Conservation (phyloP, 2,113 vertebrate species). For the Prionailurus bengalensis region DNA sequence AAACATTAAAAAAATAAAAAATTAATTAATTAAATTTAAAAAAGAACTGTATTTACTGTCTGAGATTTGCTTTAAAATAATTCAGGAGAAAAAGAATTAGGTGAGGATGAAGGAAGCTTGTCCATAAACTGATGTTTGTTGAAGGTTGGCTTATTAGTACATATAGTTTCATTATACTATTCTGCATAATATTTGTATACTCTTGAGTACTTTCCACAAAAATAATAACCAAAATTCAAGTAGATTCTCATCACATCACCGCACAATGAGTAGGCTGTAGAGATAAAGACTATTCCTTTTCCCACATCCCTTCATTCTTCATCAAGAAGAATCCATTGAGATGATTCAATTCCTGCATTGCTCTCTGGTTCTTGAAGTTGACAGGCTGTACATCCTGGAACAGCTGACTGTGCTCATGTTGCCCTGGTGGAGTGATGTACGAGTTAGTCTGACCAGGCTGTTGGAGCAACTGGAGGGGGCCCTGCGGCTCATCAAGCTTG, state of each 20-base stretch:
- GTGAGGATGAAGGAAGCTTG: background rate
- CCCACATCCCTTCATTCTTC: background rate
- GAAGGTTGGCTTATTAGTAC: background rate
- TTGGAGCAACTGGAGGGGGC: constrained; percentile 58
- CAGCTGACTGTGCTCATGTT: constrained; percentile 73
- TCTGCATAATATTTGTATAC: background rate
- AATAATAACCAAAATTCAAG: background rate
- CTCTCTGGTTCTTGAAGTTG: constrained; percentile 71
- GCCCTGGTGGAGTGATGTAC: constrained; percentile 64
- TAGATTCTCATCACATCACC: background rate
- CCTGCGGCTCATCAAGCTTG: constrained; percentile 73
- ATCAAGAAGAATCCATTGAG: background rate
- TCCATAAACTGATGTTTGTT: background rate
- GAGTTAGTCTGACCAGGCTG: constrained; percentile 52
- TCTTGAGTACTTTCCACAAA: background rate
- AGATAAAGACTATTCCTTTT: background rate
- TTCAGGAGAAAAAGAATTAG: background rate
- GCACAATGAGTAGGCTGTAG: background rate
- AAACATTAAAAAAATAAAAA: no score
- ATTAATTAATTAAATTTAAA: no score
- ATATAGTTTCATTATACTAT: background rate
- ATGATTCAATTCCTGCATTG: background rate
- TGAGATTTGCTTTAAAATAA: background rate
- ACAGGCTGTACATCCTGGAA: constrained; percentile 66
- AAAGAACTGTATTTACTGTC: no score